phyloP scores from a whole-genome alignment of 2,888 invertebrate species.

The Macaria notata region DNA sequence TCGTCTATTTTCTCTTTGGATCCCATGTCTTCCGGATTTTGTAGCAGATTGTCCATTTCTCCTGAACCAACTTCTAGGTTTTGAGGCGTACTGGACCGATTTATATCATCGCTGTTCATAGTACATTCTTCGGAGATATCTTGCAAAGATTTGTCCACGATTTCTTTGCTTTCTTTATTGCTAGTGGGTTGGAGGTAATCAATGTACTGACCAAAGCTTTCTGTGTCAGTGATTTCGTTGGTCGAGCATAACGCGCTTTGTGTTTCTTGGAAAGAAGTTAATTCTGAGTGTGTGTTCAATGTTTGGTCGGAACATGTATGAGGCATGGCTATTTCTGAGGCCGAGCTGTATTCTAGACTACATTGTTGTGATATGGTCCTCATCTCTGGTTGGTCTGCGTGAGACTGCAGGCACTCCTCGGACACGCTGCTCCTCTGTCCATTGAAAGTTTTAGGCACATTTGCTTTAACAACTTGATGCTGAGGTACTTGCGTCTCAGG shows the following conservation, averaged over 20 bases:
- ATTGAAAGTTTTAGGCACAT: slow-evolving; percentile 55
- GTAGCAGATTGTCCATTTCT: slow-evolving; percentile 63
- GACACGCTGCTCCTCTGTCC: slow-evolving; percentile 70
- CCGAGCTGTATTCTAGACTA: slow-evolving; percentile 86
- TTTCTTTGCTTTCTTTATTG: slow-evolving; percentile 60
- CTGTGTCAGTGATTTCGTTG: slow-evolving; percentile 77
- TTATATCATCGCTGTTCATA: slow-evolving; percentile 70
- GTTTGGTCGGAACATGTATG: slow-evolving; percentile 79
- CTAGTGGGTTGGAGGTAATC: slow-evolving; percentile 66
- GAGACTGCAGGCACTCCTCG: slow-evolving; percentile 72
- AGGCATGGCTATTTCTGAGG: slow-evolving; percentile 78
- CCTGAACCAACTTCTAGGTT: slow-evolving; percentile 47
- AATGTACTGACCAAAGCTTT: slow-evolving; percentile 77
- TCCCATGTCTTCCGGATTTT: slow-evolving; percentile 48
- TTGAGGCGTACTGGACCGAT: slow-evolving; percentile 60
- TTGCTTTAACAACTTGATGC: slow-evolving; percentile 78
- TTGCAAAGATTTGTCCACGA: slow-evolving; percentile 67
- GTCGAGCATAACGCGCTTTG: slow-evolving; percentile 76
- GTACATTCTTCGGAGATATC: slow-evolving; percentile 76
- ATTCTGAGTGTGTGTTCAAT: slow-evolving; percentile 73
- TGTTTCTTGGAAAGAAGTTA: slow-evolving; percentile 74
- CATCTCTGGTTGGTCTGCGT: slow-evolving; percentile 77
- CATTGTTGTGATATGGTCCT: slow-evolving; percentile 87
- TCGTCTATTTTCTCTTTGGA: slow-evolving; percentile 66
- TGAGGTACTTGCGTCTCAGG: slow-evolving; percentile 84